These are phyloP conservation scores for Sorex maritimensis DNA, from an alignment of 2,797 vertebrate genomes.

Conservation along the genomic window DNA sequence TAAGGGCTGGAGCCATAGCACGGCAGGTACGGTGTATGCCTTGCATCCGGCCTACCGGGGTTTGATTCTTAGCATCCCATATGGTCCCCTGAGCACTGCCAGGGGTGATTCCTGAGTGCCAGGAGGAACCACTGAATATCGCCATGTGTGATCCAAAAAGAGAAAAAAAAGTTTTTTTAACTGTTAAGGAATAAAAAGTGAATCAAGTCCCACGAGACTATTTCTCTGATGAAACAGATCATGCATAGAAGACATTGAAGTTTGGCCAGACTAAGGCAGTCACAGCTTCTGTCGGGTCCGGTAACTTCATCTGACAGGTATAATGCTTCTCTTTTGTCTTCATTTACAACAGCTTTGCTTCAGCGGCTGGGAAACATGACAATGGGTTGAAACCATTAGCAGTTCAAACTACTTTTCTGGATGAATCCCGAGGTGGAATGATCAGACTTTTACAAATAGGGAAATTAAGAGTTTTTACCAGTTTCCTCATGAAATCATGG, in stretches of 20 bases:
- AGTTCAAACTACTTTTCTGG: slow-evolving; percentile 74
- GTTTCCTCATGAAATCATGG: background rate
- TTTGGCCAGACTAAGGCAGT: slow-evolving; percentile 67
- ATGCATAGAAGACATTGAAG: slow-evolving; percentile 68
- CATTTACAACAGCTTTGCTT: slow-evolving; percentile 80
- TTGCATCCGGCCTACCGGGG: no score
- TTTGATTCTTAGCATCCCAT: no score
- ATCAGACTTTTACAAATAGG: slow-evolving; percentile 60
- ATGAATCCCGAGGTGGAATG: slow-evolving; percentile 49
- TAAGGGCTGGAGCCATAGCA: no score
- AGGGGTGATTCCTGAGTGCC: no score
- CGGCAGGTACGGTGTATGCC: no score
- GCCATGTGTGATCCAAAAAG: no score
- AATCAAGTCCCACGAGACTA: background rate
- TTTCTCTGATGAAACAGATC: slow-evolving; percentile 71
- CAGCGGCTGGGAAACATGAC: slow-evolving; percentile 75
- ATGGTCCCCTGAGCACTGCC: no score
- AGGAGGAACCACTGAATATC: no score
- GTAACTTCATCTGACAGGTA: slow-evolving; percentile 81
- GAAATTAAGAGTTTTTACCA: slow-evolving; percentile 74
- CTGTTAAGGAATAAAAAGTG: background rate
- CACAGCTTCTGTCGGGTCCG: slow-evolving; percentile 72
- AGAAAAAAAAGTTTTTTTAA: slow-evolving; percentile 21
- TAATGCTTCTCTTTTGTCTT: slow-evolving; percentile 82
- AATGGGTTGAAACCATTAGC: slow-evolving; percentile 68